phyloP scores from a whole-genome alignment of 1,140 invertebrate species.

The Carposina sasakii region DNA sequence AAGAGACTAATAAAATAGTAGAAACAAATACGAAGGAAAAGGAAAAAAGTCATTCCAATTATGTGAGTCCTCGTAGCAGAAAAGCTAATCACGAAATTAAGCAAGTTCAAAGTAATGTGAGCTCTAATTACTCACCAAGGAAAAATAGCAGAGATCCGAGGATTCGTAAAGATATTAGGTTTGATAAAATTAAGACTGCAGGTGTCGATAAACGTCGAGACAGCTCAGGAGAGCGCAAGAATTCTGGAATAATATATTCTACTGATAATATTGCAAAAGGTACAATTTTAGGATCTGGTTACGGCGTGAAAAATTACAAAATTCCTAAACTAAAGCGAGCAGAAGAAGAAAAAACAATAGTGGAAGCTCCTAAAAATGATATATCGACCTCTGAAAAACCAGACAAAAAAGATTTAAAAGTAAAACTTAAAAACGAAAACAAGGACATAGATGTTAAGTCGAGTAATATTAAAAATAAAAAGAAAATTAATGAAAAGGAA shows the following conservation, averaged over 20 bases:
- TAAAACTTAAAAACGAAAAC: no score
- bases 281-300: slow-evolving; percentile 58
- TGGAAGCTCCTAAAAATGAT: no score
- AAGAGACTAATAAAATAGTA: slow-evolving; percentile 8
- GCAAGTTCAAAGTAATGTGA: slow-evolving; percentile 22
- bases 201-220: slow-evolving; percentile 25
- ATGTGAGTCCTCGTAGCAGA: slow-evolving; percentile 12
- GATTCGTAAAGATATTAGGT: slow-evolving; percentile 30
- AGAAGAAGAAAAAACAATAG: slow-evolving; percentile 19
- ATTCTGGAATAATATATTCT: slow-evolving; percentile 53
- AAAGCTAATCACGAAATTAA: slow-evolving; percentile 18
- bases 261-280: slow-evolving; percentile 60
- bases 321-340: slow-evolving; percentile 76
- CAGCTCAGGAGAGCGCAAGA: slow-evolving; percentile 23
- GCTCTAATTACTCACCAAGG: slow-evolving; percentile 9
- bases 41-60: slow-evolving; percentile 1
- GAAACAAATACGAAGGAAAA: slow-evolving; percentile 7
- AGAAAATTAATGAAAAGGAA: slow-evolving; percentile 8
- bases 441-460: no score
- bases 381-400: no score
- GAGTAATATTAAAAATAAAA: no score
- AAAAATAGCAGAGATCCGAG: slow-evolving; percentile 37
- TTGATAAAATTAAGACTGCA: no score
- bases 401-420: no score
- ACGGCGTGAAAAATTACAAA: slow-evolving; percentile 76